Base-by-base conservation (phyloP, 2,888 invertebrate genomes). In the Drosophila helvetica region DNA sequence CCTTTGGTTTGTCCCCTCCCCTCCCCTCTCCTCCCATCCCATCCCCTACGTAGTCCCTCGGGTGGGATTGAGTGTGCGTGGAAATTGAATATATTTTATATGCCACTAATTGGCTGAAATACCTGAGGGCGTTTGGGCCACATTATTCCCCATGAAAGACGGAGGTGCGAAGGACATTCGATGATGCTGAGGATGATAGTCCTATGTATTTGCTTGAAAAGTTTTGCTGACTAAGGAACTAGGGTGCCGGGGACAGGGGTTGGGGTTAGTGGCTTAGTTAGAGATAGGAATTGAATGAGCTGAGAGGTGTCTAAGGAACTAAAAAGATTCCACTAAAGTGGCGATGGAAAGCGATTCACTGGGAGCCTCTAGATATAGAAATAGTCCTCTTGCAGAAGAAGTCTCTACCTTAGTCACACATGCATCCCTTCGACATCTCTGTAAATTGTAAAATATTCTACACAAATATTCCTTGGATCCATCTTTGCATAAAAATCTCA, bases 51-150 rank as follows among this genome's bases (percentile, higher is more conserved):
- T 46, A 59, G 17, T 70, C 64, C 63, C 53, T 45, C 51, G 46
- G 51, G 51, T 19, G 78, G n/a, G 38, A 7, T 6, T 38, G n/a
- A 38, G 38, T 73, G 80, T 86, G 89, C 86, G 83, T 89, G 75
- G 38, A 89, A 90, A 89, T 90, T 83, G 89, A 91, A 90, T 90
- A 90, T 91, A 90, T 90, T 90, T 88, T 88, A 84, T 89, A 43
- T 88, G 85, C 90, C 88, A 86, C 90, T 91, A 90, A 90, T 90
- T 90, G 91, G 89, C 88, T 88, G 75, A 84, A 86, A 85, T 82
- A 91, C 90, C 90, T 83, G 86, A 90, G 90, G 89, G 80, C 69
- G 56, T 62, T 71, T 61, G 51, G 70, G 65, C 55, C 71, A 63
- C 48, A 58, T 69, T 68, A 22, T 22, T 22, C 22, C 19, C 19